Percentiles rank a stretch among this genome's conserved stretches.
phyloP scores from a whole-genome alignment of 2,797 vertebrate species.

The Bradypodion ventrale region DNA sequence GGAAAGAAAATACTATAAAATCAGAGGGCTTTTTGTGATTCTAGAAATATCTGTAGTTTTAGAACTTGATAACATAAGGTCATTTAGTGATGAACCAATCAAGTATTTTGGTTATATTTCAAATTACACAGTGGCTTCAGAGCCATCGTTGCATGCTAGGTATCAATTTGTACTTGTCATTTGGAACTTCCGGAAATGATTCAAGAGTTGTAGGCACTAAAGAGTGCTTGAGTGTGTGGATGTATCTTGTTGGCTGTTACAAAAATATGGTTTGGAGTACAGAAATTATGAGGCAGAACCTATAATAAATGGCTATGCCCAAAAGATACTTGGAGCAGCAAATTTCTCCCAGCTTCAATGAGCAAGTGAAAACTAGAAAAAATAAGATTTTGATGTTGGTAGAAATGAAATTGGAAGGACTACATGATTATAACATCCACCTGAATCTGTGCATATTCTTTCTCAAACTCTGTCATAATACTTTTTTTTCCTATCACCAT shows the following conservation, averaged over 20 bases:
- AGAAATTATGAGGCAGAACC: too few relatives aligned
- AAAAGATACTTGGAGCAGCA: not conserved
- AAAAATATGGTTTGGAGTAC: too few relatives aligned
- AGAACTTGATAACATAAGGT: not conserved
- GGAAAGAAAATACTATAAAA: not conserved
- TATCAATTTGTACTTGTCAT: not conserved
- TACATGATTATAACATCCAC: too few relatives aligned
- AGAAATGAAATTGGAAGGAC: not conserved
- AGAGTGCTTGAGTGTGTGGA: too few relatives aligned
- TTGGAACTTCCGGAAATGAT: not conserved
- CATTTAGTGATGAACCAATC: not conserved
- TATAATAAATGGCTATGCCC: too few relatives aligned
- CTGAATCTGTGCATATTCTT: too few relatives aligned
- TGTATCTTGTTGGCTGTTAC: too few relatives aligned
- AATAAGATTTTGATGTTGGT: not conserved
- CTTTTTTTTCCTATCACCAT: not conserved
- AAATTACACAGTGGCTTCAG: not conserved
- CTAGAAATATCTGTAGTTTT: not conserved
- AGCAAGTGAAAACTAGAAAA: not conserved
- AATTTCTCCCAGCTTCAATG: not conserved
- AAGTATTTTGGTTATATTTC: not conserved
- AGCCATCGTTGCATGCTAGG: not conserved
- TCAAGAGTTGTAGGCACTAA: not conserved
- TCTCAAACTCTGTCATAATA: too few relatives aligned
- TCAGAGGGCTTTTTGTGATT: not conserved